A percentile compares a stretch with the other conserved stretches of the same genome.
Conservation (phyloP, 2,888 invertebrate genomes). For the Leuctra nigra region DNA sequence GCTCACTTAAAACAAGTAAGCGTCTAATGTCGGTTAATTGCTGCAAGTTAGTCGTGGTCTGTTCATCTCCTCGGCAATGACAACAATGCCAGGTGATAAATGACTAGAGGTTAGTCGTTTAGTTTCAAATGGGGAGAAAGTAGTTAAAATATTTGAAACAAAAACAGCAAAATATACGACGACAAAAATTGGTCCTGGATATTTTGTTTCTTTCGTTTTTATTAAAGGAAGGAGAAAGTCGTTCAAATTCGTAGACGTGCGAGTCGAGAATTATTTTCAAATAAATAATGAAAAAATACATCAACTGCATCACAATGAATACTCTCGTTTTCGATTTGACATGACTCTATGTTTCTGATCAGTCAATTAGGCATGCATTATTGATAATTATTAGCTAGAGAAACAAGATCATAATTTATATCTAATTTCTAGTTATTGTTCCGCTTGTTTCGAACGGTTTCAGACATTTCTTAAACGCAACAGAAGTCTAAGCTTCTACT, state of each 20-base stretch:
- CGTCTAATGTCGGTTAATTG: no score
- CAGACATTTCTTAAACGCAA: no score
- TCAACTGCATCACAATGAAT: not conserved
- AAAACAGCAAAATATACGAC: not conserved
- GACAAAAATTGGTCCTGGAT: conserved; percentile 8
- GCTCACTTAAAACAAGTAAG: no score
- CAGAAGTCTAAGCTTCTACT: no score
- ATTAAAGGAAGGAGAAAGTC: conserved; percentile 6
- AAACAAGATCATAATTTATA: no score
- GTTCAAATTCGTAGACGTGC: not conserved
- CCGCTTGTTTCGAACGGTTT: no score
- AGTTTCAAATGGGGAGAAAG: conserved; percentile 2
- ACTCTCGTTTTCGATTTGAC: not conserved
- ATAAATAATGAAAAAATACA: not conserved
- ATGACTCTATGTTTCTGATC: not conserved
- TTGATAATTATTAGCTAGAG: not conserved
- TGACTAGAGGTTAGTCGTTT: no score
- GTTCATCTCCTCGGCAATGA: no score
- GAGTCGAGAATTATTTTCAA: not conserved
- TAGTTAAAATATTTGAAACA: not conserved
- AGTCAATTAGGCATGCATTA: not conserved
- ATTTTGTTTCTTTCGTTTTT: conserved; percentile 2
- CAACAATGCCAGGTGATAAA: no score
- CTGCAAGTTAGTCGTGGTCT: no score
- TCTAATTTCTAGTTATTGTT: no score